phyloP scores from a whole-genome alignment of 2,797 vertebrate genomes.

The Discoglossus pictus region DNA sequence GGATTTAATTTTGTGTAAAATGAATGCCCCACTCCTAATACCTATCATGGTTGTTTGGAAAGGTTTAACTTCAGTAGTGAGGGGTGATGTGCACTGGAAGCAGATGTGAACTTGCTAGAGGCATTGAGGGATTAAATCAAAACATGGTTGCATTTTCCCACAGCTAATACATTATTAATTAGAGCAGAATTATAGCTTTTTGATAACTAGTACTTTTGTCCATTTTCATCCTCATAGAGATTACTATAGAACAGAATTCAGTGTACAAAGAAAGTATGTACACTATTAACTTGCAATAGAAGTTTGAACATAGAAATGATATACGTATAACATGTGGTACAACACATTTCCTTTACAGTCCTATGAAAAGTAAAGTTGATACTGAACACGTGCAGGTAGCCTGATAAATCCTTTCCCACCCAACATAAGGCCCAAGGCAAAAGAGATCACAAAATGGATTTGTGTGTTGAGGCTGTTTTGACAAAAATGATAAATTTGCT shows the following conservation, averaged over 20 bases:
- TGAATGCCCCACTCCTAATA: too few relatives aligned
- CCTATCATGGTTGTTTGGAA: too few relatives aligned
- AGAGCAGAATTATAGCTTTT: slow-evolving; percentile 12
- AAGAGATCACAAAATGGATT: slow-evolving; percentile 51
- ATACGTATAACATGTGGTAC: too few relatives aligned
- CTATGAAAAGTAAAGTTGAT: slow-evolving; percentile 3
- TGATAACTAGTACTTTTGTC: background rate
- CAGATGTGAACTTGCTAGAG: slow-evolving; percentile 9
- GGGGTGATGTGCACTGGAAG: background rate
- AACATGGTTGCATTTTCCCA: background rate
- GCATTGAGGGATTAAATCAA: slow-evolving; percentile 8
- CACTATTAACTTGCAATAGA: too few relatives aligned
- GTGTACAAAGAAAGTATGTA: too few relatives aligned
- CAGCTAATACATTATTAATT: slow-evolving; percentile 7
- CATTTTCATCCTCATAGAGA: background rate
- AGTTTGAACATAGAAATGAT: too few relatives aligned
- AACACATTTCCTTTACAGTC: background rate
- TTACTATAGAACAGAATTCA: too few relatives aligned
- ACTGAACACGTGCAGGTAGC: slow-evolving; percentile 15
- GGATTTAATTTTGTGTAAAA: too few relatives aligned
- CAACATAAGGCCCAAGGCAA: slow-evolving; percentile 42
- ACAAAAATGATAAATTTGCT: slow-evolving; percentile 52
- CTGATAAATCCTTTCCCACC: slow-evolving; percentile 43
- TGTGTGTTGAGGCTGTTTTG: slow-evolving; percentile 49
- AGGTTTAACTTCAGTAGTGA: too few relatives aligned